Conservation (phyloP, 1,140 invertebrate species). For the Stegodyphus dumicola region DNA sequence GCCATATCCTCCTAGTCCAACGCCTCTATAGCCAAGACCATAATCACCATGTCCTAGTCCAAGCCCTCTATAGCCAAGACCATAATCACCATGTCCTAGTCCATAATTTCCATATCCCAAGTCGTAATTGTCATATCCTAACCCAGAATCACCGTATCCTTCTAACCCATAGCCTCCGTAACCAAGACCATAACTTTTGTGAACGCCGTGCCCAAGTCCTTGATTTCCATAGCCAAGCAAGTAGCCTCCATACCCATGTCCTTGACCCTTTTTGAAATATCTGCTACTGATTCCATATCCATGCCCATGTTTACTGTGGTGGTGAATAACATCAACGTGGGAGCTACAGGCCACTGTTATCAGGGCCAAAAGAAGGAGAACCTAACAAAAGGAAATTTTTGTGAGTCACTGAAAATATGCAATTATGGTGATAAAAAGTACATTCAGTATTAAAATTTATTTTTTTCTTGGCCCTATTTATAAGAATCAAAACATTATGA, state of each 20-base stretch:
- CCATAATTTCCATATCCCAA: not conserved
- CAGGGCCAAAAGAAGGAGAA: not conserved
- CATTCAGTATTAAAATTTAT: too few species aligned
- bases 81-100: conserved; percentile 10
- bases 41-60: not conserved
- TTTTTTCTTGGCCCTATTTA: too few species aligned
- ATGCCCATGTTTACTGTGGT: conserved; percentile 25
- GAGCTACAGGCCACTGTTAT: not conserved
- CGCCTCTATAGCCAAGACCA: not conserved
- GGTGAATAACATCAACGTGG: not conserved
- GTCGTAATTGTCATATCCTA: not conserved
- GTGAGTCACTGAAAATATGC: too few species aligned
- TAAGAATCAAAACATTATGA: too few species aligned
- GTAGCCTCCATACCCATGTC: conserved; percentile 23
- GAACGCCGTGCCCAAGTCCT: conserved; percentile 3
- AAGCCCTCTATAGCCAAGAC: not conserved
- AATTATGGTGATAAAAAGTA: too few species aligned
- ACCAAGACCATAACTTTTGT: conserved; percentile 13
- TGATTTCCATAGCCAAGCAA: conserved; percentile 26
- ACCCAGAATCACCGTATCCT: conserved; percentile 3
- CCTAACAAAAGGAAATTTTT: not conserved
- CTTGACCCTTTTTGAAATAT: conserved; percentile 19
- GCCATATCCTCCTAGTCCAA: not conserved
- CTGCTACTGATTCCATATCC: conserved; percentile 24
- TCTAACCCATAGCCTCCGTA: not conserved